Evolutionary conservation across 2,113 vertebrate species (phyloP).

Genomic region (Nycticorax nycticorax): DNA sequence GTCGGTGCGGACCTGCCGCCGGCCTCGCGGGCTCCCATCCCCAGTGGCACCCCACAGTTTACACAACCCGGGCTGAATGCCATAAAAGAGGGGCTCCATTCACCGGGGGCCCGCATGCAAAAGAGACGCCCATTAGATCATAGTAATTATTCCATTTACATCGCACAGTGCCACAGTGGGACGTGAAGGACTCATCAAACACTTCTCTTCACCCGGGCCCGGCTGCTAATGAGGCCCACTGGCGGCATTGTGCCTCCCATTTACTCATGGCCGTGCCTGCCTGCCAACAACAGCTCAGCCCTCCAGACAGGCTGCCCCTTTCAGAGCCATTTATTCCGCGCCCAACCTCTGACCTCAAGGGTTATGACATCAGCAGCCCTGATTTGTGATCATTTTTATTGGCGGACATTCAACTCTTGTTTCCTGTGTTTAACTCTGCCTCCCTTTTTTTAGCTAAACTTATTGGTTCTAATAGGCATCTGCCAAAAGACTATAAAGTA

Average conservation of each 20-base stretch:
- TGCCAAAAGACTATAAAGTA: conserved; percentile 76
- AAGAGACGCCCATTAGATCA: conserved; percentile 86
- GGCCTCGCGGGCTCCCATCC: conserved; percentile 73
- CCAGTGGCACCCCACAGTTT: conserved; percentile 78
- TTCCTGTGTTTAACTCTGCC: conserved; percentile 79
- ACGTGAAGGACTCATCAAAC: conserved; percentile 81
- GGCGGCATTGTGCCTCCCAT: conserved; percentile 78
- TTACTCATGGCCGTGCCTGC: conserved; percentile 76
- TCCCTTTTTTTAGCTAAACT: conserved; percentile 71
- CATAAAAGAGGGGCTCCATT: conserved; percentile 79
- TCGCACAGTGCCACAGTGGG: conserved; percentile 79
- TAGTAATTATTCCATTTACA: conserved; percentile 86
- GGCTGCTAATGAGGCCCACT: conserved; percentile 81
- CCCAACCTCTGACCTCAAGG: conserved; percentile 80
- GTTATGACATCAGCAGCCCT: conserved; percentile 83
- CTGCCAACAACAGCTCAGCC: conserved; percentile 77
- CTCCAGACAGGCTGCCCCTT: conserved; percentile 80
- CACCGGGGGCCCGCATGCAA: conserved; percentile 72
- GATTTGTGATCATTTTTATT: conserved; percentile 83
- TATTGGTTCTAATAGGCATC: conserved; percentile 77
- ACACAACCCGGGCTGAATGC: conserved; percentile 74
- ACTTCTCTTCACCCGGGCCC: conserved; percentile 70
- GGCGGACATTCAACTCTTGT: conserved; percentile 80
- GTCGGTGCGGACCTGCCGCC: conserved; percentile 72
- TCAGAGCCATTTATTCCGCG: conserved; percentile 76